phyloP scores from a whole-genome alignment of 2,113 vertebrate species.

The Dasyornis broadbenti region DNA sequence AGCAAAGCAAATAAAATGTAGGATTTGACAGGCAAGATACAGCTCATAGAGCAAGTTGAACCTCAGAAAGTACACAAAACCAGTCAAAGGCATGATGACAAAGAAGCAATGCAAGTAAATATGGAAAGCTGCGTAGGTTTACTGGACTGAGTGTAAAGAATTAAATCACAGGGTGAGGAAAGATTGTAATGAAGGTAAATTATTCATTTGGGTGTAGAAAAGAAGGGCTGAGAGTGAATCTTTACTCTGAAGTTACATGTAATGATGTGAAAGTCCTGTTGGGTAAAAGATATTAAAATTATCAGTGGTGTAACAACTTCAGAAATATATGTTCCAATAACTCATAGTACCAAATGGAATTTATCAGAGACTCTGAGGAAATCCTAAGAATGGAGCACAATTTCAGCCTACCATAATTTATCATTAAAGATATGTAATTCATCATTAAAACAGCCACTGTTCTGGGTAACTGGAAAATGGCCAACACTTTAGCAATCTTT shows the following conservation, averaged over 20 bases:
- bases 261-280: not conserved
- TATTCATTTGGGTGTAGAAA: not conserved
- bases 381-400: not conserved
- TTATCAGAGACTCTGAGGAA: not conserved
- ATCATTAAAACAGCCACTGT: slow-evolving; percentile 43
- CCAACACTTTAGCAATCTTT: slow-evolving; percentile 6
- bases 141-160: not conserved
- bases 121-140: not conserved
- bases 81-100: not conserved
- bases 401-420: slow-evolving; percentile 22
- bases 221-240: not conserved
- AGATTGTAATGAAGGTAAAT: not conserved
- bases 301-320: not conserved
- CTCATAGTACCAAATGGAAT: slow-evolving; percentile 11
- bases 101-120: not conserved
- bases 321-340: not conserved
- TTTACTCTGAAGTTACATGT: not conserved
- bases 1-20: not conserved
- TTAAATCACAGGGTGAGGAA: not conserved
- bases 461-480: not conserved
- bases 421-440: slow-evolving; percentile 20
- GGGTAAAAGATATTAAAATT: slow-evolving; percentile 11
- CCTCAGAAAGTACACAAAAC: not conserved
- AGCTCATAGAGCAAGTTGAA: not conserved
- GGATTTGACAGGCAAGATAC: not conserved